Conservation (phyloP, 2,797 vertebrate genomes). For the Synaphobranchus kaupii region DNA sequence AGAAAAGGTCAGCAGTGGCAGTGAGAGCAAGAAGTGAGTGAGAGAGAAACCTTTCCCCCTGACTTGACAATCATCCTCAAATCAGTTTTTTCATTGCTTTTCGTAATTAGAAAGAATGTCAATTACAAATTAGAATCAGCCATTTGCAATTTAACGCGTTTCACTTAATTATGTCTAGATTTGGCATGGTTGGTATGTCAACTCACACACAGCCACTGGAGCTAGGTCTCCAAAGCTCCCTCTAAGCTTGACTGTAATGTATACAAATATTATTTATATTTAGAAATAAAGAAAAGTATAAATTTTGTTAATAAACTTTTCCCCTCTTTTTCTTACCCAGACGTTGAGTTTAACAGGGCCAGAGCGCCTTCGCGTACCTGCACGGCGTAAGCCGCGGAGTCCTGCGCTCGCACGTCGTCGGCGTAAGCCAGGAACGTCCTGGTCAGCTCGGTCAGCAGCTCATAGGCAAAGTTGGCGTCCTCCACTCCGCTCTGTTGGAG, state of each 20-base stretch:
- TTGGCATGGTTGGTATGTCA: too few relatives aligned
- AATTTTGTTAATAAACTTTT: neutral
- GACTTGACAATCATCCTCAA: neutral
- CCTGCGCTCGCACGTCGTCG: slow-evolving; percentile 94
- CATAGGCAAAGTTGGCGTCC: slow-evolving; percentile 88
- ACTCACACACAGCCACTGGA: neutral
- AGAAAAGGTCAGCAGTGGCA: neutral
- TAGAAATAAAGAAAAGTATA: neutral
- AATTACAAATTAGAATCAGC: neutral
- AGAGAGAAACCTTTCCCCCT: neutral
- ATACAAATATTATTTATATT: neutral
- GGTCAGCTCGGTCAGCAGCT: slow-evolving; percentile 89
- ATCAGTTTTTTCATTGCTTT: neutral
- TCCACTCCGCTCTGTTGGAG: slow-evolving; percentile 85
- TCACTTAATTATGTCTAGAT: neutral
- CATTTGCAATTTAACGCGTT: neutral
- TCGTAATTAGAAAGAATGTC: neutral
- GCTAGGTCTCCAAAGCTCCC: neutral
- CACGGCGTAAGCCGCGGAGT: slow-evolving; percentile 95
- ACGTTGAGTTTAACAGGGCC: neutral
- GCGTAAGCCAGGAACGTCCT: slow-evolving; percentile 95
- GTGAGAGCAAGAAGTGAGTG: neutral
- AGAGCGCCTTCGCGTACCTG: slow-evolving; percentile 72
- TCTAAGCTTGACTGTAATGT: neutral
- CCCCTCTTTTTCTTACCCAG: neutral